Percentiles rank a stretch among this genome's conserved stretches.
These are phyloP conservation scores for Xenentodon cancila DNA, from an alignment of 2,797 vertebrate genomes.

Conservation along the genomic window DNA sequence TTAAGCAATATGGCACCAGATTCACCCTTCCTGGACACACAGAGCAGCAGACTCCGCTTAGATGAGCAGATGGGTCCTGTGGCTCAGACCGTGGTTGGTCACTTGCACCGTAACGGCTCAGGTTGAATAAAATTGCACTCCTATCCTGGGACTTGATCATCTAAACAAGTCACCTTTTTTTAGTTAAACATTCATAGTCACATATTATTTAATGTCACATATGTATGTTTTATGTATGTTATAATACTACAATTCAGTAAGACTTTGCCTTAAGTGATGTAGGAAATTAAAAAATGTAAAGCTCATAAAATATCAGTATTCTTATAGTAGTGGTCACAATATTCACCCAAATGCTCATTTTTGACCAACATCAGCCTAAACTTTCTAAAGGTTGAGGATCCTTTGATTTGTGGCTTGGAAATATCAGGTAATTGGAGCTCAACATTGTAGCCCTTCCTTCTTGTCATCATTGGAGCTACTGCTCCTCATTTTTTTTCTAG, in stretches of 20 bases:
- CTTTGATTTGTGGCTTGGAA: neutral
- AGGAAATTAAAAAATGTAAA: neutral
- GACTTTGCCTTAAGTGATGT: neutral
- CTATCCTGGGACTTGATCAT: constrained; percentile 34
- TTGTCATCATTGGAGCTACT: too few relatives aligned
- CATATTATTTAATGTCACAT: constrained; percentile 24
- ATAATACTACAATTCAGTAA: neutral
- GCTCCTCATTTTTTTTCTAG: neutral
- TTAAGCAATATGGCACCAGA: constrained; percentile 75
- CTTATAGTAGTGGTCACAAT: too few relatives aligned
- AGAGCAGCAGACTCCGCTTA: constrained; percentile 49
- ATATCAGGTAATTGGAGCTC: too few relatives aligned
- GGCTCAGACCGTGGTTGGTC: constrained; percentile 33
- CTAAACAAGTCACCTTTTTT: constrained; percentile 40
- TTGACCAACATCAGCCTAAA: too few relatives aligned
- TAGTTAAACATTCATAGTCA: constrained; percentile 30
- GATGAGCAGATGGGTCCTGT: constrained; percentile 70
- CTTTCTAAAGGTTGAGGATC: neutral
- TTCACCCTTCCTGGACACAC: constrained; percentile 51
- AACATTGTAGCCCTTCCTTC: too few relatives aligned
- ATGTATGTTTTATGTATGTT: constrained; percentile 3
- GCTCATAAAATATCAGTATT: neutral
- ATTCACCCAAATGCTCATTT: too few relatives aligned
- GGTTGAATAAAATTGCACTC: constrained; percentile 36
- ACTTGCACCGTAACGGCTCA: constrained; percentile 25